Evolutionary conservation across 2,797 vertebrate genomes (phyloP), one percentile per base, ranked within the genome.

Genomic region (Serranus cabrilla): DNA sequence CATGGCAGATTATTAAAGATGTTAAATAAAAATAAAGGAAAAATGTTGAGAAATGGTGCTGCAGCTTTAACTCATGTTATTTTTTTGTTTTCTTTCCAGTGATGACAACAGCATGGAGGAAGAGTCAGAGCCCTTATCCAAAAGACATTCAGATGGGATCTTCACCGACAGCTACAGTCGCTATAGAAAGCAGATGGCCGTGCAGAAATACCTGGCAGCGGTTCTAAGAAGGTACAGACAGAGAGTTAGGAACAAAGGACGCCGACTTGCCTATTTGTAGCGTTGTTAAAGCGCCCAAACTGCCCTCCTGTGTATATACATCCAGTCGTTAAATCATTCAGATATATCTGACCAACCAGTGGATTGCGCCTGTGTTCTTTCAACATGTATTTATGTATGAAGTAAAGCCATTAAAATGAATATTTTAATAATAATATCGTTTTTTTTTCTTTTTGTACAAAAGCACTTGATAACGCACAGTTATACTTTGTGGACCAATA

Each of bases 341-440:
- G 96, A 97, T 96, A 95, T 96, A 96, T 96, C 96, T 95, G 95
- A 97, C 96, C 95, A 96, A 96, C 97, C 97, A 97, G 94, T 95
- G 94, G 92, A 96, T 97, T 93, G 95, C 97, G 96, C 97, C 95
- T 97, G 96, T 98, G 97, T 98, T 97, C 96, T 95, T 97, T 95
- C 97, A 97, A 99, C 97, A 96, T 99, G 97, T 99, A 98, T 98
- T 98, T 99, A 99, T 99, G 98, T 99, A 99, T 98, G 96, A 99
- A 98, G 98, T 99, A 96, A 99, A 99, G 98, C 97, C 97, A 99
- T 99, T 99, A 99, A 96, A 99, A 99, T 99, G 96, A 97, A 97
- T 99, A 99, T 99, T 99, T 99, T 99, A 98, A 97, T 99, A 99
- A 99, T 97, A 98, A 97, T 97, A 98, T 97, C 95, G 97, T 96